These are phyloP conservation scores for Ellobium chinense DNA, from an alignment of 2,888 invertebrate genomes.

Conservation along the genomic window DNA sequence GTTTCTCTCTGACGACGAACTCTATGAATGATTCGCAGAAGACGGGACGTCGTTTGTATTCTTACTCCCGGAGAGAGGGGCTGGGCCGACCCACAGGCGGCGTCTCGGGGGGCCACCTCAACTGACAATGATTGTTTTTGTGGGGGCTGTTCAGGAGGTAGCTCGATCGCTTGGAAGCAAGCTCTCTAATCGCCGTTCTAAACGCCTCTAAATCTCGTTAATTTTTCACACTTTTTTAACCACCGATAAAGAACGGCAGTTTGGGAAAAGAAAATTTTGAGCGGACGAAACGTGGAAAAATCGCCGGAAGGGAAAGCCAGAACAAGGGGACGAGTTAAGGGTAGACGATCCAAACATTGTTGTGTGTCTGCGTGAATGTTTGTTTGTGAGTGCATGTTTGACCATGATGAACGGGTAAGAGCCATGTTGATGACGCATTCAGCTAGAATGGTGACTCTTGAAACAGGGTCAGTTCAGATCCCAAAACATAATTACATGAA, in stretches of 20 bases:
- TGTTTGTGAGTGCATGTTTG: slow-evolving; percentile 25
- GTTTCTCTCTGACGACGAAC: slow-evolving; percentile 7
- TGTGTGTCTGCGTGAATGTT: slow-evolving; percentile 3
- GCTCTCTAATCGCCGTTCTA: slow-evolving; percentile 11
- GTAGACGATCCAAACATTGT: background rate
- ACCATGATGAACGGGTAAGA: background rate
- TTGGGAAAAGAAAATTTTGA: slow-evolving; percentile 29
- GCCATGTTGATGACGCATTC: background rate
- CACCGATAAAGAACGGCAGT: slow-evolving; percentile 6
- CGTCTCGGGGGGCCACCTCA: background rate
- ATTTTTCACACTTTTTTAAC: slow-evolving; percentile 42
- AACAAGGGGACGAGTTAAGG: background rate
- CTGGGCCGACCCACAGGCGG: slow-evolving; percentile 5
- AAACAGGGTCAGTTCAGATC: too few relatives aligned
- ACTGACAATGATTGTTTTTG: slow-evolving; percentile 39
- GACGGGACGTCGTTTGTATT: slow-evolving; percentile 28
- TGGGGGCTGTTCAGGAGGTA: slow-evolving; percentile 4
- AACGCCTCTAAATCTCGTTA: slow-evolving; percentile 41
- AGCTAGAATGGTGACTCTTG: too few relatives aligned
- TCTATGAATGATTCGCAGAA: slow-evolving; percentile 12
- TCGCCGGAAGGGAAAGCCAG: background rate
- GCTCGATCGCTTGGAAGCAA: slow-evolving; percentile 18
- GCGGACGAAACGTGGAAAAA: too few relatives aligned
- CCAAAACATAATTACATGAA: too few relatives aligned
- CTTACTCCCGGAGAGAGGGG: slow-evolving; percentile 37